Conservation (phyloP, 2,797 vertebrate genomes). For the Enteromius thamalakanensis region DNA sequence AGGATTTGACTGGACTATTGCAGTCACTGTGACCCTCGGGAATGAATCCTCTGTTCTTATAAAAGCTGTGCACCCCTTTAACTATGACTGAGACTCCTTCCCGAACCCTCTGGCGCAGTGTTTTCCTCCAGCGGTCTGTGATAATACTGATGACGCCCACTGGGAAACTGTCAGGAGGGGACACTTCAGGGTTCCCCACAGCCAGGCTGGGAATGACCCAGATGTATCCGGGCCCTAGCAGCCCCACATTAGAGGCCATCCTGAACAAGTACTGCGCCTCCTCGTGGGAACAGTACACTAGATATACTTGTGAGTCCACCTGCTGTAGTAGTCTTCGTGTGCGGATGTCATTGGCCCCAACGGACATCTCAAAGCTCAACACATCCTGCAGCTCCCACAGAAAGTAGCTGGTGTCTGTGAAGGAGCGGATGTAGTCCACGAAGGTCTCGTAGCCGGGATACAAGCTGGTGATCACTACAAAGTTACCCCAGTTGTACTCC, state of each 20-base stretch:
- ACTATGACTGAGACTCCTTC: conserved; percentile 95
- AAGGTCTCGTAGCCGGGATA: conserved; percentile 92
- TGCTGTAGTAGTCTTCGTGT: conserved; percentile 88
- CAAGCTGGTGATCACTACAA: conserved; percentile 93
- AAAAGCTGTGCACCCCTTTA: conserved; percentile 89
- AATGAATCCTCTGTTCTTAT: conserved; percentile 81
- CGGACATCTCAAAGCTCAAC: conserved; percentile 91
- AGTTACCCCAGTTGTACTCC: conserved; percentile 95
- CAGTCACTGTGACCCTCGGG: conserved; percentile 87
- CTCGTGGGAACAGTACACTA: conserved; percentile 93
- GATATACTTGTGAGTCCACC: conserved; percentile 90
- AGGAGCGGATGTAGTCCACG: conserved; percentile 87
- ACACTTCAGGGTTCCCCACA: conserved; percentile 88
- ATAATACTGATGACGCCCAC: conserved; percentile 93
- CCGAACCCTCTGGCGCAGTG: conserved; percentile 89
- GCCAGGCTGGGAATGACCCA: conserved; percentile 93
- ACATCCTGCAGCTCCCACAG: conserved; percentile 92
- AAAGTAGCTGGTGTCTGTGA: conserved; percentile 91
- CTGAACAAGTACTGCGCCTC: conserved; percentile 92
- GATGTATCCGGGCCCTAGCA: conserved; percentile 91
- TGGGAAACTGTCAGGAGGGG: conserved; percentile 88
- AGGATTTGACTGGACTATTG: conserved; percentile 69
- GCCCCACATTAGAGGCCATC: conserved; percentile 86
- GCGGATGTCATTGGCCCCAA: conserved; percentile 79
- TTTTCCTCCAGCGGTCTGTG: conserved; percentile 95